Percentiles rank a stretch among this genome's conserved stretches.
Conservation (phyloP, 2,888 invertebrate species). For the Anagyrus pseudococci region DNA sequence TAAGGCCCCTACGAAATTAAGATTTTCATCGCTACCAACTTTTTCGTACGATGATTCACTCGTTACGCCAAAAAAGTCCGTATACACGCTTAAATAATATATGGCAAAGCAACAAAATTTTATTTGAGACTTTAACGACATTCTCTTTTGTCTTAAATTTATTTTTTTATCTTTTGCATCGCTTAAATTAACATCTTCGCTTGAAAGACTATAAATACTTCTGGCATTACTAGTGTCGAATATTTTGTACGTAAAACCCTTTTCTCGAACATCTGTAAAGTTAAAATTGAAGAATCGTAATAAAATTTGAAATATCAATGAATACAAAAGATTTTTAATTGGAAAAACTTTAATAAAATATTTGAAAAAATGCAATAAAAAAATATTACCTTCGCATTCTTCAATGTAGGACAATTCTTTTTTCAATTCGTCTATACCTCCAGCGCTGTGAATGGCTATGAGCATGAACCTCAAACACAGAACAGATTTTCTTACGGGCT, state of each 20-base stretch:
- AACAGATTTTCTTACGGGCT: conserved; percentile 49
- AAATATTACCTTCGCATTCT: conserved; percentile 46
- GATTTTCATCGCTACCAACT: not conserved
- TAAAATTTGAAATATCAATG: not conserved
- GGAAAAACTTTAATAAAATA: not conserved
- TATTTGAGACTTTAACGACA: too few relatives aligned
- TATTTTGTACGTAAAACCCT: conserved; percentile 50
- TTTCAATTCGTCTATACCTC: conserved; percentile 55
- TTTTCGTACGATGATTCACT: not conserved
- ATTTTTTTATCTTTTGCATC: too few relatives aligned
- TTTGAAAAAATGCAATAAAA: not conserved
- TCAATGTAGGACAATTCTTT: conserved; percentile 44
- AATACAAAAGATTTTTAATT: not conserved
- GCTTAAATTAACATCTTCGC: too few relatives aligned
- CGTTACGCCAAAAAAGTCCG: conserved; percentile 6
- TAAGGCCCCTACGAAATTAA: not conserved
- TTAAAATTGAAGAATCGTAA: not conserved
- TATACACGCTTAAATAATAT: not conserved
- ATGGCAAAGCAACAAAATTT: not conserved
- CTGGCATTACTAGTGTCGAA: conserved; percentile 57
- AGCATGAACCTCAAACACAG: conserved; percentile 66
- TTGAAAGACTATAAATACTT: conserved; percentile 64
- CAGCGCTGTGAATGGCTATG: conserved; percentile 59
- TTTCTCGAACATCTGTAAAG: conserved; percentile 49
- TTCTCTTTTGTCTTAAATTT: too few relatives aligned